These are phyloP conservation scores for Phyllotis vaccarum DNA, from an alignment of 2,797 vertebrate genomes.

Conservation along the genomic window DNA sequence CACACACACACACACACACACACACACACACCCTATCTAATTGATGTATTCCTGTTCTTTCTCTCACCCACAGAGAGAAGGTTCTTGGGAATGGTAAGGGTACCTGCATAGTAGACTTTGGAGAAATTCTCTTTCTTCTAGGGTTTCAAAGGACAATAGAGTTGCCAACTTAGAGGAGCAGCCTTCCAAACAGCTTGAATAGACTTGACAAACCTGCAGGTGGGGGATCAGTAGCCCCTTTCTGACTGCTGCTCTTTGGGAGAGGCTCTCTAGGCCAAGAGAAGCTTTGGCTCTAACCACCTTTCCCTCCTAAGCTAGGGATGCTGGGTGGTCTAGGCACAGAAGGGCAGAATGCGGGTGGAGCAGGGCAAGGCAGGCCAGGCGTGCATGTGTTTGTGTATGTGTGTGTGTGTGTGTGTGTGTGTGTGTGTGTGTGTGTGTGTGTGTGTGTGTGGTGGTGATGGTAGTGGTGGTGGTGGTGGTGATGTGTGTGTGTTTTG, in stretches of 20 bases:
- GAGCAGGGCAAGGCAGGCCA: neutral
- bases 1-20: neutral
- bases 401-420: neutral
- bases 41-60: neutral
- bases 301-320: conserved; percentile 40
- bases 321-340: conserved; percentile 79
- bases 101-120: neutral
- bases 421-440: neutral
- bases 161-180: too few relatives aligned
- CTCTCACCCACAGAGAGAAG: neutral
- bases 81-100: neutral
- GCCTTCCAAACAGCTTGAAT: neutral
- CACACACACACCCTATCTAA: neutral
- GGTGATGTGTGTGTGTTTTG: neutral
- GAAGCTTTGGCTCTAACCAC: conserved; percentile 67
- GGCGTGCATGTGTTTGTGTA: neutral
- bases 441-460: neutral
- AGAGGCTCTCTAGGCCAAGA: conserved; percentile 55
- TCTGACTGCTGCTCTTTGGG: neutral
- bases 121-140: neutral
- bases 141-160: neutral
- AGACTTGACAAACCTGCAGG: conserved; percentile 9
- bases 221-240: neutral
- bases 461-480: neutral
- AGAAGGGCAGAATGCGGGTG: conserved; percentile 62